Percentiles rank a stretch among this genome's conserved stretches.
Evolutionary conservation across 2,113 vertebrate genomes (phyloP).

Genomic region (Cervus canadensis): DNA sequence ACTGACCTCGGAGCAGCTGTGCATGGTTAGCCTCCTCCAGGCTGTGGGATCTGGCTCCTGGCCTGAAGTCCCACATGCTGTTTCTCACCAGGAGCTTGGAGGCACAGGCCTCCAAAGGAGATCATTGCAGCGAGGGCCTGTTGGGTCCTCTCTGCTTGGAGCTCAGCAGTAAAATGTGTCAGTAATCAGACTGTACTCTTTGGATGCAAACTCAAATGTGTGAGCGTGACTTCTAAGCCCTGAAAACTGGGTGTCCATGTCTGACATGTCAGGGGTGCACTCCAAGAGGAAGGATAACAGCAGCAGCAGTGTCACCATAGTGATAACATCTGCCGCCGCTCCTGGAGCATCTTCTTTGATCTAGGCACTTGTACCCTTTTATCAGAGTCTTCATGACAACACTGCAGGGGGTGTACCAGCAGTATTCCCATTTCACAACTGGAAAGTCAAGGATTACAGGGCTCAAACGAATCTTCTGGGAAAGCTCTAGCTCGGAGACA

Average conservation of each 20-base stretch:
- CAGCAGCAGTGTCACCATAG: accelerated
- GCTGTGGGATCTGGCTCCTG: background rate
- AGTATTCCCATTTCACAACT: background rate
- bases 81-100: background rate
- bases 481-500: background rate
- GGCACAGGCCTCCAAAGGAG: background rate
- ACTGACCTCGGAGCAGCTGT: background rate
- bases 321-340: too few relatives aligned
- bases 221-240: background rate
- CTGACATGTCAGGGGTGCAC: accelerated
- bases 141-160: background rate
- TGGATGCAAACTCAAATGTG: background rate
- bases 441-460: background rate
- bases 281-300: background rate
- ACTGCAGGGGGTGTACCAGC: too few relatives aligned
- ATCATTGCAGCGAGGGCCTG: too few relatives aligned
- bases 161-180: background rate
- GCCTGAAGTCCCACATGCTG: background rate
- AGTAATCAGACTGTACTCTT: background rate
- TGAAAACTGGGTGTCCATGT: background rate
- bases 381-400: background rate
- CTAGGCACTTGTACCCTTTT: too few relatives aligned
- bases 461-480: background rate
- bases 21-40: background rate
- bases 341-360: background rate